Percentiles rank a stretch among this genome's conserved stretches.
phyloP scores from a whole-genome alignment of 2,797 vertebrate species.

The Manis javanica region DNA sequence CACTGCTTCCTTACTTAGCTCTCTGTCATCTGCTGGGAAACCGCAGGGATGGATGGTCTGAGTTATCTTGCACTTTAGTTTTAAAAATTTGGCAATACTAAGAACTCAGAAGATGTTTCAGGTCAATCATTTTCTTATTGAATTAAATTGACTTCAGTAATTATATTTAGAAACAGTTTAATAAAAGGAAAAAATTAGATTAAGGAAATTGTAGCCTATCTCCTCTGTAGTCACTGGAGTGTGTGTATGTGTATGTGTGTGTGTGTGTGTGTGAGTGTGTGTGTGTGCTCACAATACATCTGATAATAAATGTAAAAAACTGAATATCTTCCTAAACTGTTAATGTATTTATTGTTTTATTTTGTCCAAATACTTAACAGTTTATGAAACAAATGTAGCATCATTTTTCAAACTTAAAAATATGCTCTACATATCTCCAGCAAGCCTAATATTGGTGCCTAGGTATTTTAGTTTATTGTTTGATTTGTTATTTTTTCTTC shows the following conservation, averaged over 20 bases:
- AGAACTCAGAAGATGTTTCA: neutral
- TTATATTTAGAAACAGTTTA: neutral
- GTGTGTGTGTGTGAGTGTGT: neutral
- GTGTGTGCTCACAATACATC: neutral
- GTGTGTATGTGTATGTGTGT: rapidly evolving
- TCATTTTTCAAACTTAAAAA: neutral
- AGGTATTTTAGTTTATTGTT: neutral
- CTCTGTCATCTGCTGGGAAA: neutral
- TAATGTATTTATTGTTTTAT: neutral
- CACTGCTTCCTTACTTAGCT: neutral
- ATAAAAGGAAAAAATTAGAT: neutral
- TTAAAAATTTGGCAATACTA: neutral
- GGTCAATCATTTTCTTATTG: neutral
- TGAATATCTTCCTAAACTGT: neutral
- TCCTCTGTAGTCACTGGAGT: neutral
- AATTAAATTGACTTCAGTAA: neutral
- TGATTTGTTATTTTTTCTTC: neutral
- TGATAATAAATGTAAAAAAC: neutral
- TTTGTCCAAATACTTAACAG: neutral
- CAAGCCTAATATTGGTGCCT: neutral
- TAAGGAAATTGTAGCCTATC: neutral
- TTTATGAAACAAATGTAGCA: neutral
- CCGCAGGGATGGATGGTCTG: neutral
- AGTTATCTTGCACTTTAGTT: neutral
- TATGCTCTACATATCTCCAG: neutral